Evolutionary conservation across 2,797 vertebrate genomes (phyloP).

Genomic region (Mus spretus): DNA sequence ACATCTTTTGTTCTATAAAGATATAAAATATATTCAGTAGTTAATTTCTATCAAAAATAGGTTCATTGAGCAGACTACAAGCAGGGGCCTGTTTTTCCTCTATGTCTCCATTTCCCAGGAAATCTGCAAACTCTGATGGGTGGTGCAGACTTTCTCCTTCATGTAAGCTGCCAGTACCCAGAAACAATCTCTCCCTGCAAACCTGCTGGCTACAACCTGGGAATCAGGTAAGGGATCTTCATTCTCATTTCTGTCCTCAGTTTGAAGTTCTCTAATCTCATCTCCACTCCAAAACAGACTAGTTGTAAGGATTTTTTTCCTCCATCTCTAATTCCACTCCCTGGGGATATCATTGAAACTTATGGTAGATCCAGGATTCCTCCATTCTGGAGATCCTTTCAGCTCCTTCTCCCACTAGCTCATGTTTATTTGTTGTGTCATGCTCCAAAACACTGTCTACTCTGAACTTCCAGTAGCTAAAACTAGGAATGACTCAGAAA

Average conservation of each 20-base stretch:
- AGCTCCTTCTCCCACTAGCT: background rate
- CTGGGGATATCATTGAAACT: background rate
- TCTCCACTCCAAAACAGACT: background rate
- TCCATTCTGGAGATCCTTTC: background rate
- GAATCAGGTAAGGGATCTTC: background rate
- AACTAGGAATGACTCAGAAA: background rate
- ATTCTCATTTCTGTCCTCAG: background rate
- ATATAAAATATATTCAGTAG: background rate
- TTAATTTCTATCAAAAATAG: background rate
- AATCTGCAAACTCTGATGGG: background rate
- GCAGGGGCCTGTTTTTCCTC: background rate
- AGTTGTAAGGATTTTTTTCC: background rate
- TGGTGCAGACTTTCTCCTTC: background rate
- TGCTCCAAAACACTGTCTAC: background rate
- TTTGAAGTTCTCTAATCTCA: background rate
- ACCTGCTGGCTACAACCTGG: background rate
- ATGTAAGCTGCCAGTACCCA: background rate
- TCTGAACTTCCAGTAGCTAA: no score
- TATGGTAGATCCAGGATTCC: background rate
- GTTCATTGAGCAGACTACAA: background rate
- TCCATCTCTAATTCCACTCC: background rate
- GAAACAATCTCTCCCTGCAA: background rate
- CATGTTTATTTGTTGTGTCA: background rate
- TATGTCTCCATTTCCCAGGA: background rate
- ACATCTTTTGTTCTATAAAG: background rate